A percentile compares a stretch with the other conserved stretches of the same genome.
phyloP scores from a whole-genome alignment of 2,113 vertebrate species.

The Dicentrarchus labrax region DNA sequence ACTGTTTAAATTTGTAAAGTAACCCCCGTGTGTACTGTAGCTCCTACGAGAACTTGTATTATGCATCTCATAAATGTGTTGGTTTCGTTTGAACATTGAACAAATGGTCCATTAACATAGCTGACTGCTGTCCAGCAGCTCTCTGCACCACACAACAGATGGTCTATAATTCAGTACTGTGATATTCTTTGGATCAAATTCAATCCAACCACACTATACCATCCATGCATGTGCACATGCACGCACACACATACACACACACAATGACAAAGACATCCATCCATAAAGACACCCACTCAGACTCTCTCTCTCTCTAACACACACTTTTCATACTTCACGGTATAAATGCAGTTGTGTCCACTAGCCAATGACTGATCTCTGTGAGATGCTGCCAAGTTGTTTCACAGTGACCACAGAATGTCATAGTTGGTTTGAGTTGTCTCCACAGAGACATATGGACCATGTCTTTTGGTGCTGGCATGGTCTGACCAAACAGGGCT shows the following conservation, averaged over 20 bases:
- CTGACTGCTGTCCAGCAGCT: constrained; percentile 71
- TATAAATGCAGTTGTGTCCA: constrained; percentile 65
- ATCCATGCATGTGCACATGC: constrained; percentile 26
- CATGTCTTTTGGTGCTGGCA: constrained; percentile 58
- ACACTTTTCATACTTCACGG: constrained; percentile 34
- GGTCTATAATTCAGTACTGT: constrained; percentile 65
- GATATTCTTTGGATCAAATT: constrained; percentile 70
- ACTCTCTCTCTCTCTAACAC: background rate
- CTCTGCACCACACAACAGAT: constrained; percentile 72
- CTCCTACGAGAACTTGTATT: constrained; percentile 38
- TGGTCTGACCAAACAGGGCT: constrained; percentile 33
- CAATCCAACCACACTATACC: constrained; percentile 47
- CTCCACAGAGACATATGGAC: constrained; percentile 71
- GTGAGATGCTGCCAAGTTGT: constrained; percentile 73
- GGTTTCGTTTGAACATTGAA: constrained; percentile 61
- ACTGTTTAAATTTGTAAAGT: constrained; percentile 59
- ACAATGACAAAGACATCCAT: constrained; percentile 40
- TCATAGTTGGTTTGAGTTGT: constrained; percentile 62
- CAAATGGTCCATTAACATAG: constrained; percentile 74
- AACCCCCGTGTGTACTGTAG: constrained; percentile 49
- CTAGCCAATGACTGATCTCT: constrained; percentile 62
- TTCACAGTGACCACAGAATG: constrained; percentile 68
- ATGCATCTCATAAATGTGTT: constrained; percentile 54
- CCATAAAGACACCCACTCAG: constrained; percentile 27
- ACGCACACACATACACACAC: background rate